Evolutionary conservation across 2,113 vertebrate genomes (phyloP), one percentile per base, ranked within the genome.

Genomic region (Ctenomys sociabilis): DNA sequence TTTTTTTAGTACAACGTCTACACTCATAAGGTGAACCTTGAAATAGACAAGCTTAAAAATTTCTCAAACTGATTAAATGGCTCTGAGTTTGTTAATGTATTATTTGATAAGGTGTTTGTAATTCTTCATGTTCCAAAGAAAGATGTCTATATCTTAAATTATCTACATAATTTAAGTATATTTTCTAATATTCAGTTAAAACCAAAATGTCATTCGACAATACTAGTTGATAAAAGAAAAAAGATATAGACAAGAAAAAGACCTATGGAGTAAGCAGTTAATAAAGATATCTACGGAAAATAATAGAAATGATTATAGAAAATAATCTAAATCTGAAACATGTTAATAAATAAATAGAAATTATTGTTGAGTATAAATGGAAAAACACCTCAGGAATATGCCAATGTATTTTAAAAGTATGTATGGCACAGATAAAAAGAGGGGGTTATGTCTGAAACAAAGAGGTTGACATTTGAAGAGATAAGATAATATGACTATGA

Each of bases 181-280:
- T 52, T 88, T n/a, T n/a, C n/a, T n/a, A n/a, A n/a, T n/a, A n/a
- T 28, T n/a, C 32, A 90, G 12, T 59, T 73, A 93, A 96, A 88
- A 78, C 9, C 49, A 83, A 57, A 6, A 80, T 61, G 70, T 40
- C 2, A 49, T 72, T 72, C 8, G 4, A 35, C 32, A 94, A 61
- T 32, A 26, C 7, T 26, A 2, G 10, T 61, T 61, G 32, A 63
- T n/a, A 9, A 19, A 81, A 26, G 22, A 59, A 85, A 35, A n/a
- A 93, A 93, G 90, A 0, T 24, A 13, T 19, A n/a, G 14, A 78
- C 3, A 37, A 24, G 22, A 85, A 93, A 75, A 49, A 75, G 49
- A 35, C 21, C 10, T 64, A 75, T 0, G 37, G 40, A 75, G 22
- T 30, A 68, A 63, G 4, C 4, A 40, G n/a, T 54, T 49, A 88